phyloP scores from a whole-genome alignment of 2,113 vertebrate genomes.

The Nipponia nippon region DNA sequence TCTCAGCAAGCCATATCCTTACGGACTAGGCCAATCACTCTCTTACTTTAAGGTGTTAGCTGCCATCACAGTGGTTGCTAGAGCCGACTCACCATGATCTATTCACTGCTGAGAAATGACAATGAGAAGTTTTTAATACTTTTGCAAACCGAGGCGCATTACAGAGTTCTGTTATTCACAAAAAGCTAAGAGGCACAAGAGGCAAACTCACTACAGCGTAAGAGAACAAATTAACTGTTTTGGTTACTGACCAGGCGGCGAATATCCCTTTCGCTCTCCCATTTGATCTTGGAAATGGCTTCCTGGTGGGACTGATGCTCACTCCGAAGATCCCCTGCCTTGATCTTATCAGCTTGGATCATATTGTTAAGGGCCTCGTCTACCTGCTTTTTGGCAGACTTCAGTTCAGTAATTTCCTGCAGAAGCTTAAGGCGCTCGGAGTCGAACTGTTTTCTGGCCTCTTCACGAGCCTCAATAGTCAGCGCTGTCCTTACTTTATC shows the following conservation, averaged over 20 bases:
- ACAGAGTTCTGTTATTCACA: neutral
- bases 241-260: constrained; percentile 88
- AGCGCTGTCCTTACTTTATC: constrained; percentile 95
- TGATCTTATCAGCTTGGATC: constrained; percentile 97
- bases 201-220: neutral
- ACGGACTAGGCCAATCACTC: neutral
- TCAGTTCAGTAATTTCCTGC: constrained; percentile 92
- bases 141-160: neutral
- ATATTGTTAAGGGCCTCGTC: constrained; percentile 95
- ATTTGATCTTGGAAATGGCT: constrained; percentile 97
- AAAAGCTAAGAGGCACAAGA: neutral
- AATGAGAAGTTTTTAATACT: neutral
- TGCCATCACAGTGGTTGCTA: neutral
- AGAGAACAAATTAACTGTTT: neutral
- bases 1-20: neutral
- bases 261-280: constrained; percentile 95
- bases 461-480: constrained; percentile 92
- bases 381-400: constrained; percentile 90
- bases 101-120: neutral
- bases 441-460: constrained; percentile 95
- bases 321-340: constrained; percentile 91
- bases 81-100: neutral
- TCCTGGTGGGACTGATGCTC: constrained; percentile 98
- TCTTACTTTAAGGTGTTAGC: neutral
- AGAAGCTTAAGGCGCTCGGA: constrained; percentile 93